Base-by-base conservation (phyloP, 2,113 vertebrate species). In the Psittacara wagleri region DNA sequence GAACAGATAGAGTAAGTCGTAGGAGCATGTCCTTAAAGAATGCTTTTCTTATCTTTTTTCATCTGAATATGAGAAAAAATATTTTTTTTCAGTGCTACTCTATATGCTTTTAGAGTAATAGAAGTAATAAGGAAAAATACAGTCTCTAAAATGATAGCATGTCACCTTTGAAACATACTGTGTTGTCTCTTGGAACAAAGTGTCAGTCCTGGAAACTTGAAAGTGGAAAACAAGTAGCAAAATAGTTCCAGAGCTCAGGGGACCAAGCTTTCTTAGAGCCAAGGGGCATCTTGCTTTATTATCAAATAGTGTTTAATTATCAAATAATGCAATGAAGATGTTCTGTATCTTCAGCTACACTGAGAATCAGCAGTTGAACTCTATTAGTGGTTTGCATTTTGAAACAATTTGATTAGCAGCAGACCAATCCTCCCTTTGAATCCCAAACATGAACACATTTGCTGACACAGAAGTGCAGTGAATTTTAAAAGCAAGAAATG, bases 401-500 rank as follows among this genome's bases (percentile, higher is more conserved):
- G 39, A 87, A 92, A 95, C 46, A 27, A 48, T 55, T 22, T 55
- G 39, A 33, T 72, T 93, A 24, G 35, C 76, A 27, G 41, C 35
- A 54, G 54, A 76, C 22, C 1, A 18, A 68, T 68, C 33, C 43
- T 90, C 73, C 61, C 35, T 93, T 86, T 91, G 67, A 80, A 64
- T 63, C 48, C 39, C 46, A 33, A 81, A 67, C 43, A 77, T 43
- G 43, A 83, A 74, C 55, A 80, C 29, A 78, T 44, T 63, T 86
- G 46, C 51, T 93, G 85, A 90, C 82, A 83, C 44, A 28, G 78
- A 72, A 52, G 39, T 44, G 33, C 55, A 96, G 39, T 6, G 68
- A 74, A 88, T 78, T 80, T 86, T 88, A 68, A 35, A 92, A 94
- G 68, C 35, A 88, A 90, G 88, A 96, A 83, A 90, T 61, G 9